Evolutionary conservation across 2,113 vertebrate species (phyloP).

Genomic region (Naja naja): DNA sequence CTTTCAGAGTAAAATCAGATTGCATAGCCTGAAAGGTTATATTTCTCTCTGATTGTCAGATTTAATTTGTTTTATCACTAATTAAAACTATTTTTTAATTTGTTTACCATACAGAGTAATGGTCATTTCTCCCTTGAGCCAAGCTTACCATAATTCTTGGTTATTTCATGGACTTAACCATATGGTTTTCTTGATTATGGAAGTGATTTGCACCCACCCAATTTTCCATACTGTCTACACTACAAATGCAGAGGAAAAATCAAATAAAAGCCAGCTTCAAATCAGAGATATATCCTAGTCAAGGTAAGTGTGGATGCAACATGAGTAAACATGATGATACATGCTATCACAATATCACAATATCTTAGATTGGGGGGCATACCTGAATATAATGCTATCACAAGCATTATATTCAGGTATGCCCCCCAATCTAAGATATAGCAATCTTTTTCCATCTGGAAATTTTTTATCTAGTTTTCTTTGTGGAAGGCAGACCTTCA

Average conservation of each 20-base stretch:
- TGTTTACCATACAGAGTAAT: neutral
- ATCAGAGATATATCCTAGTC: neutral
- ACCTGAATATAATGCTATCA: too few relatives aligned
- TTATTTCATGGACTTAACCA: neutral
- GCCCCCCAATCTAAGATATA: neutral
- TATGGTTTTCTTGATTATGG: neutral
- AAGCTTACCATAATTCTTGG: neutral
- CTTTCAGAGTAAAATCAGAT: neutral
- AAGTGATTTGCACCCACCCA: neutral
- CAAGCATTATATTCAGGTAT: neutral
- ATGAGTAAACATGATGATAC: neutral
- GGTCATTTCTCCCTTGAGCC: neutral
- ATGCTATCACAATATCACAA: neutral
- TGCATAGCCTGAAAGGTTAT: neutral
- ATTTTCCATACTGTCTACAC: neutral
- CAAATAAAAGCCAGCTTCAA: neutral
- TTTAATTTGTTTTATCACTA: neutral
- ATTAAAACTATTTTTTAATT: neutral
- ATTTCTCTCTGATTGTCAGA: neutral
- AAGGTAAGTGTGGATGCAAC: neutral
- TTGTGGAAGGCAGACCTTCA: neutral
- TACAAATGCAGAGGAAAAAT: neutral
- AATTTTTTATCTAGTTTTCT: neutral
- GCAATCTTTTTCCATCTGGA: neutral
- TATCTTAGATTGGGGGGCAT: too few relatives aligned